Base-by-base conservation (phyloP, 2,797 vertebrate species). In the Meda fulgida region DNA sequence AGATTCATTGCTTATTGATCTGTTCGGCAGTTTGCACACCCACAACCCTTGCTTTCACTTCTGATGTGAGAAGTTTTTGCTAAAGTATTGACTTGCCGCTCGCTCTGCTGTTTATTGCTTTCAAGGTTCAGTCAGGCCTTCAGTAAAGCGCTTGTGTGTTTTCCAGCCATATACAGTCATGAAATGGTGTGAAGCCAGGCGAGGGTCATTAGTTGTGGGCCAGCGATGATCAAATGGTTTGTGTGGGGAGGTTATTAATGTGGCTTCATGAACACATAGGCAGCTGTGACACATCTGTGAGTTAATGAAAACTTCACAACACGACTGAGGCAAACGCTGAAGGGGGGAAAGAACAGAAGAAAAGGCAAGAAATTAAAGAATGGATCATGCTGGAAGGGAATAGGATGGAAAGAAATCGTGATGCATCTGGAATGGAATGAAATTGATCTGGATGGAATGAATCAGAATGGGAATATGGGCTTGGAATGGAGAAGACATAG, bases 211-310 rank as follows among this genome's bases (percentile, higher is more conserved):
- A 85, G 79, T 51, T 73, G 85, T 58, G 55, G 70, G 70, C 78
- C 51, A 83, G 83, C 40, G n/a, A 66, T 82, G 72, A 81, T 84
- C 69, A 46, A 76, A 84, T 79, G 23, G 23, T 78, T 70, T 78
- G 85, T 69, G 65, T 63, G 60, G 84, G 34, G 1, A 73, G 26
- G 84, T 93, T 92, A 92, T 92, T 93, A 92, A 94, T 92, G 91
- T 82, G 90, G 86, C 81, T 63, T 85, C 55, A 21, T 36, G 83
- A 85, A 87, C 80, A 91, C 88, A 93, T 93, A 66, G 75, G 79
- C 82, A 90, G 85, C 83, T 84, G 89, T 91, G 88, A 92, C 85
- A 88, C 89, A 87, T 85, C 78, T 78, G 78, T 87, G 85, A 92
- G 92, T 93, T 90, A 92, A 93, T 93, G 89, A 86, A 72, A 79